Evolutionary conservation across 2,797 vertebrate species (phyloP).

Genomic region (Potorous gilbertii): DNA sequence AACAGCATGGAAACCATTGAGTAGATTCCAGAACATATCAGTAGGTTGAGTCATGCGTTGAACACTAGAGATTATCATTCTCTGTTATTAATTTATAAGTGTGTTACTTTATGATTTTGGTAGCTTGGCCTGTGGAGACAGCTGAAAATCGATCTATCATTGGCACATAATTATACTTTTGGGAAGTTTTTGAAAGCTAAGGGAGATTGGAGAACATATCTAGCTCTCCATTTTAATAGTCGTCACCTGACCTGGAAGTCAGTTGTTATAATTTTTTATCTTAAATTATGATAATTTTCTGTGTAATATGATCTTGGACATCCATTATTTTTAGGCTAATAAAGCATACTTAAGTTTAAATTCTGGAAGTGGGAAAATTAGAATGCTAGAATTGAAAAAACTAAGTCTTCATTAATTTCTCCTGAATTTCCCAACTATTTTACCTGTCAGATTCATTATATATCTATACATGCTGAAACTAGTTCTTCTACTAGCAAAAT

Average conservation of each 20-base stretch:
- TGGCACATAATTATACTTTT: neutral
- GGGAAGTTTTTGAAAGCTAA: neutral
- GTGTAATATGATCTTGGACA: conserved; percentile 61
- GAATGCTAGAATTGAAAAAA: conserved; percentile 21
- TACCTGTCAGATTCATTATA: neutral
- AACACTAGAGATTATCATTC: neutral
- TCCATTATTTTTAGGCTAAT: conserved; percentile 57
- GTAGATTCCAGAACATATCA: neutral
- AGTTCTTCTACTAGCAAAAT: neutral
- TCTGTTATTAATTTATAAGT: neutral
- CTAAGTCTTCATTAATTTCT: neutral
- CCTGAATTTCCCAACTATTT: conserved; percentile 12
- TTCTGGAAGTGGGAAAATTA: conserved; percentile 35
- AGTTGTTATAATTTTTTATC: conserved; percentile 42
- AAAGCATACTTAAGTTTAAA: conserved; percentile 36
- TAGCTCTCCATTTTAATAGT: neutral
- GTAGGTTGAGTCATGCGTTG: neutral
- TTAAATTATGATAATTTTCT: conserved; percentile 66
- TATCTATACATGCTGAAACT: conserved; percentile 4
- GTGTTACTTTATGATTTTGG: neutral
- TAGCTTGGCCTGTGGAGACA: neutral
- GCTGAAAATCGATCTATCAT: neutral
- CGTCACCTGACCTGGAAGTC: neutral
- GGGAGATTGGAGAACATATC: neutral
- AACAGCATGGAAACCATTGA: neutral